Evolutionary conservation across 1,140 invertebrate species (phyloP), one percentile per base, ranked within the genome.

Genomic region (Brachionus calyciflorus): DNA sequence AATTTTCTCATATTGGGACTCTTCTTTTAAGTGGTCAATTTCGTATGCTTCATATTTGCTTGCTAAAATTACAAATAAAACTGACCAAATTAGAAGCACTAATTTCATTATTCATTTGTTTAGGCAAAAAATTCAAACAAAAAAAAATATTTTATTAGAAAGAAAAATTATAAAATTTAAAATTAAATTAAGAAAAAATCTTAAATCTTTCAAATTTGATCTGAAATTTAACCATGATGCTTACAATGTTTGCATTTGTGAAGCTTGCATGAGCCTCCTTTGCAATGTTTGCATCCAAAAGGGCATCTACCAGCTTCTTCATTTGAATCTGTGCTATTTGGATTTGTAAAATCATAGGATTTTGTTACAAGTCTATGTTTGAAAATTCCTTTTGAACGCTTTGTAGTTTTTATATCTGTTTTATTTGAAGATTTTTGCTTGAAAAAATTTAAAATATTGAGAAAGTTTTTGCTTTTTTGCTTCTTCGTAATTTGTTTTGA

Each of bases 391-490:
- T 10, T 60, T 33, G 55, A 30, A 17, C n/a, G 19, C 9, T 33
- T 30, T 60, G 14, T 26, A 40, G 4, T 60, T 17, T 37, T 37
- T 37, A 9, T 37, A 5, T 3, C 9, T 37, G 28, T 60, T 37
- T 33, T 60, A 21, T 60, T 60, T 19, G 26, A 10, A 14, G 55
- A 60, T 37, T 60, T 60, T 60, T 60, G 33, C 9, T 60, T 60
- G n/a, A 60, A 60, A 60, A 60, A 60, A 9, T 60, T 60, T 6
- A 60, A 9, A 10, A 60, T n/a, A 19, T 37, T 37, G 1, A 60
- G 55, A 60, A 60, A 60, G 10, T 60, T 60, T 60, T 60, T 60
- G n/a, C n/a, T n/a, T n/a, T n/a, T n/a, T n/a, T n/a, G n/a, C n/a
- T n/a, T n/a, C n/a, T n/a, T n/a, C n/a, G n/a, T n/a, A n/a, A n/a